Evolutionary conservation across 2,113 vertebrate species (phyloP).

Genomic region (Enhydra lutris): DNA sequence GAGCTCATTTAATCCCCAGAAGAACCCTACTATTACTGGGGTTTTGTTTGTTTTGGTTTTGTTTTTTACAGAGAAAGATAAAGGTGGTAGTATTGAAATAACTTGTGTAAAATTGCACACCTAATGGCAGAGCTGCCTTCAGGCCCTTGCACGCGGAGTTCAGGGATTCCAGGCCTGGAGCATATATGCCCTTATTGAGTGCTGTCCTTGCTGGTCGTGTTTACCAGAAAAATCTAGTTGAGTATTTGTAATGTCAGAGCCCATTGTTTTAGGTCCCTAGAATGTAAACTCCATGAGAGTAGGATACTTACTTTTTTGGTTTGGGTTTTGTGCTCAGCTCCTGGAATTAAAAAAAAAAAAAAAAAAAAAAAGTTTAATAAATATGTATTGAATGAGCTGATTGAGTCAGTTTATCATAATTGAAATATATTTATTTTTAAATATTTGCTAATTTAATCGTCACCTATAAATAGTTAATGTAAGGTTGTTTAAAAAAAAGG

Average conservation of each 20-base stretch:
- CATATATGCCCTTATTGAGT: neutral
- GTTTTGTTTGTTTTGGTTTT: neutral
- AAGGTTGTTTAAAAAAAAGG: neutral
- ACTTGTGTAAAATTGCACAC: neutral
- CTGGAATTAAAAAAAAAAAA: neutral
- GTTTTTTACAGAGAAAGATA: neutral
- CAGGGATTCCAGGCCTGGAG: neutral
- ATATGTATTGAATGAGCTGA: neutral
- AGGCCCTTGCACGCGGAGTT: neutral
- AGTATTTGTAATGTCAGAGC: neutral
- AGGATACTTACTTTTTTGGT: neutral
- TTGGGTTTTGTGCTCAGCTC: neutral
- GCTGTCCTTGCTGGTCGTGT: neutral
- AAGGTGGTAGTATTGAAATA: neutral
- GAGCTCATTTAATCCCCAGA: neutral
- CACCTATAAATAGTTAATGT: conserved; percentile 3
- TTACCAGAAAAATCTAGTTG: conserved; percentile 20
- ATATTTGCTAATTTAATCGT: neutral
- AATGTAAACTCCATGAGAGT: neutral
- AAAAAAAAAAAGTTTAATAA: neutral
- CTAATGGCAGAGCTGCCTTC: neutral
- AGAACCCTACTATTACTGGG: neutral
- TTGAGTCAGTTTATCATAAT: conserved; percentile 4
- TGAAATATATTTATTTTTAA: neutral
- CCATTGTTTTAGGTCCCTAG: neutral